These are phyloP conservation scores for Pituophis catenifer DNA, from an alignment of 2,113 vertebrate genomes.

Conservation along the genomic window DNA sequence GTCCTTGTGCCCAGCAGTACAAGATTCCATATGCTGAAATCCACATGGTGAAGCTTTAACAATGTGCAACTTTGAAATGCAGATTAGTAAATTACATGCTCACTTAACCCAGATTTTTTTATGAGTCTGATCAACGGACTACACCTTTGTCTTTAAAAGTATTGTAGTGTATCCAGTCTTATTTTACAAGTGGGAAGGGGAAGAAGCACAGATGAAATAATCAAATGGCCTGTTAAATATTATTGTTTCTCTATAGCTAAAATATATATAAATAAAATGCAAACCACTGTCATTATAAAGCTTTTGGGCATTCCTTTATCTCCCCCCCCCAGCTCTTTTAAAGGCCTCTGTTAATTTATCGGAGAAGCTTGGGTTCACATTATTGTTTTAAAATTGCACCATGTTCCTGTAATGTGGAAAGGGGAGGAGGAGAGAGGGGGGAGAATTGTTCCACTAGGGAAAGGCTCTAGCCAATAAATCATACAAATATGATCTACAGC, in stretches of 20 bases:
- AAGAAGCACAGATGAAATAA: background rate
- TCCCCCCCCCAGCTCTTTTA: slow-evolving; percentile 23
- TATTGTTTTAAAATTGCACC: background rate
- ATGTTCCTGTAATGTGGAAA: background rate
- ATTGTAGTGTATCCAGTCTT: background rate
- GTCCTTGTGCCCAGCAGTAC: background rate
- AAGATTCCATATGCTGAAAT: slow-evolving; percentile 42
- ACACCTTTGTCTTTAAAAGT: slow-evolving; percentile 50
- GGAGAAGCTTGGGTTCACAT: slow-evolving; percentile 1
- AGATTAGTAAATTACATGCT: slow-evolving; percentile 59
- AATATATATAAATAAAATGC: slow-evolving; percentile 23
- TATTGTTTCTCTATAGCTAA: slow-evolving; percentile 16
- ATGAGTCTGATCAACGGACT: slow-evolving; percentile 41
- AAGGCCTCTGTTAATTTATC: slow-evolving; percentile 35
- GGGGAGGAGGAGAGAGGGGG: background rate
- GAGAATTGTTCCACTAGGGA: background rate
- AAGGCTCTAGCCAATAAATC: slow-evolving; percentile 14
- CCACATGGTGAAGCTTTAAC: slow-evolving; percentile 44
- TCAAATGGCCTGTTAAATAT: background rate
- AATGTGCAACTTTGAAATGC: slow-evolving; percentile 40
- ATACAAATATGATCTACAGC: slow-evolving; percentile 41
- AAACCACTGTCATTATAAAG: slow-evolving; percentile 23
- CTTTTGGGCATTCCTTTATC: slow-evolving; percentile 23
- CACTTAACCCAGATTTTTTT: slow-evolving; percentile 64
- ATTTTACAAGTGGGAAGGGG: background rate